phyloP scores from a whole-genome alignment of 1,140 invertebrate species.

The Streblospio benedicti region DNA sequence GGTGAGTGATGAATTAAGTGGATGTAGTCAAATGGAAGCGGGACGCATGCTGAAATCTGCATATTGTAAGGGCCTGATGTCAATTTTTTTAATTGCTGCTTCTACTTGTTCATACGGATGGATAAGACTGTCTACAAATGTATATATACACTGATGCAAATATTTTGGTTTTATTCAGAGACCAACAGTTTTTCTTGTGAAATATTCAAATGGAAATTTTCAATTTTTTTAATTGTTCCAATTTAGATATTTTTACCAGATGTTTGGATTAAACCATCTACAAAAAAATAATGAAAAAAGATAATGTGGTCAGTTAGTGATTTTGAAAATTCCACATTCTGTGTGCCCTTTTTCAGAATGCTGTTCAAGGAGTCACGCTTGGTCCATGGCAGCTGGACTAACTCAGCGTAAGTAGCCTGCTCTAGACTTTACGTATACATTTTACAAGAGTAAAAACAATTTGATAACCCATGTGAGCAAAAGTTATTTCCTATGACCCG shows the following conservation, averaged over 20 bases:
- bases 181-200: not conserved
- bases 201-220: not conserved
- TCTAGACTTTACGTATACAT: no score
- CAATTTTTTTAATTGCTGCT: not conserved
- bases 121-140: not conserved
- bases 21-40: not conserved
- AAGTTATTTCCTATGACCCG: no score
- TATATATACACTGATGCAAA: not conserved
- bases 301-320: not conserved
- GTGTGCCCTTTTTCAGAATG: constrained; percentile 27
- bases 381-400: constrained; percentile 31
- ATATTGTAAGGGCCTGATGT: no score
- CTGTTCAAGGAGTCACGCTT: constrained; percentile 38
- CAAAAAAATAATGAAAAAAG: no score
- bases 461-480: no score
- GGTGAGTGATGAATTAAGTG: constrained; percentile 21
- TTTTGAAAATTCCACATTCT: not conserved
- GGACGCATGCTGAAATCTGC: not conserved
- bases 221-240: not conserved
- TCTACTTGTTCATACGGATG: not conserved
- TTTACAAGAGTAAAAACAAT: no score
- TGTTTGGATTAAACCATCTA: no score
- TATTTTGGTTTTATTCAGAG: not conserved
- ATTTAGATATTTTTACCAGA: not conserved
- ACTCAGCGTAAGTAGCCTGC: no score